Base-by-base conservation (phyloP, 2,113 vertebrate genomes). In the Symphodus melops region DNA sequence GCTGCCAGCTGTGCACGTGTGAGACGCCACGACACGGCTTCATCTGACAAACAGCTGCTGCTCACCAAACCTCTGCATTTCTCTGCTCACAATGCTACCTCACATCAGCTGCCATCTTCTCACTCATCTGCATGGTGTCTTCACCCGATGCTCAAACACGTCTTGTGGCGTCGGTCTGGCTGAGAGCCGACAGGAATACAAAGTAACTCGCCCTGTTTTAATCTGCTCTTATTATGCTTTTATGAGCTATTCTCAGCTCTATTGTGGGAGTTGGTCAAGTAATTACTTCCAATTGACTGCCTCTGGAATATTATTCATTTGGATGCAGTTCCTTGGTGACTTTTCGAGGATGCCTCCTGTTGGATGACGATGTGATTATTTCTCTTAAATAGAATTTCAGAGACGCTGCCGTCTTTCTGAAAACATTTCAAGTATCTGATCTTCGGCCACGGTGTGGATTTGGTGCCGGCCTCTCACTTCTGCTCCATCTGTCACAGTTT, bases 271-370 rank as follows among this genome's bases (percentile, higher is more conserved):
- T 73, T 88, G 86, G 87, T 90, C 88, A 87, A 83, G 83, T 91
- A 89, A 93, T 93, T 91, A 87, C 74, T 83, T 84, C 65, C 57
- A 84, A 79, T 61, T 63, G 83, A 84, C 77, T 82, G 86, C 82
- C 73, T 73, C 75, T 84, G 60, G 79, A 92, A 87, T 74, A 77
- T 69, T 78, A 81, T 75, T 86, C 68, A 88, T 73, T 87, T 71
- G 81, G 54, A 89, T 75, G 73, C 62, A 61, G 53, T 58, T 77
- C 71, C 75, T 77, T 58, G 57, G 77, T 87, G 81, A 69, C 76
- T 75, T 74, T 83, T 37, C 80, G 37, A 78, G 77, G 86, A 85
- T 64, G 52, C 54, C 68, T 82, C 64, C 54, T 61, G 60, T 82
- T 86, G 81, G 53, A 74, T 54, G 89, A 58, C 67, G n/a, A n/a